Evolutionary conservation across 2,797 vertebrate genomes (phyloP).

Genomic region (Vultur gryphus): DNA sequence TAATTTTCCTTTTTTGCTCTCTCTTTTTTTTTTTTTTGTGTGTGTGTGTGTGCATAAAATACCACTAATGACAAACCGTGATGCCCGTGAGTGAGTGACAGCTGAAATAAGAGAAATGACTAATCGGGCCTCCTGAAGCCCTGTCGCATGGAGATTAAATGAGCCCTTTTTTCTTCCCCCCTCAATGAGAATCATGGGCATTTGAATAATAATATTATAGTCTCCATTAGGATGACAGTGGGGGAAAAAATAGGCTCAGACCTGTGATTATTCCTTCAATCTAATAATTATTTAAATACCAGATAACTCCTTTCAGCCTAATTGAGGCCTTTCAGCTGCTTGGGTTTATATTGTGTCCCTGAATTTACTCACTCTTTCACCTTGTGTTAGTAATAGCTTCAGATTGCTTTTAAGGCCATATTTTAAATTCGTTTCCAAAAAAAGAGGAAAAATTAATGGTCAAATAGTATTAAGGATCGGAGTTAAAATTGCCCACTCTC

Average conservation of each 20-base stretch:
- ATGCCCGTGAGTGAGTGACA: conserved; percentile 73
- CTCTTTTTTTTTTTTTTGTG: neutral
- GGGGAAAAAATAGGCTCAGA: conserved; percentile 75
- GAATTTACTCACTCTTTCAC: conserved; percentile 56
- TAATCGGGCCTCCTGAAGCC: conserved; percentile 76
- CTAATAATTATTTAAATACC: conserved; percentile 86
- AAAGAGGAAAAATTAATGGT: neutral
- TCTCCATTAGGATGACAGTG: conserved; percentile 79
- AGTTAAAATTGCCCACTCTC: neutral
- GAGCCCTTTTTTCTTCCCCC: conserved; percentile 61
- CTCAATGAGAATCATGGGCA: conserved; percentile 74
- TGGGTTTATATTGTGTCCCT: conserved; percentile 56
- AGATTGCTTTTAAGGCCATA: conserved; percentile 54
- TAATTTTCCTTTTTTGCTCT: neutral
- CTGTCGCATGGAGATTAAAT: conserved; percentile 75
- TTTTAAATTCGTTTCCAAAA: neutral
- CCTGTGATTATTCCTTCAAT: conserved; percentile 82
- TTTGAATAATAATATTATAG: conserved; percentile 84
- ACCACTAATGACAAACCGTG: conserved; percentile 73
- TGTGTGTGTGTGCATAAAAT: conserved; percentile 57
- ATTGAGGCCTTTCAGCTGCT: conserved; percentile 79
- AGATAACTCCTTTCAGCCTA: conserved; percentile 81
- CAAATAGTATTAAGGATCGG: neutral
- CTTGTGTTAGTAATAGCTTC: conserved; percentile 65
- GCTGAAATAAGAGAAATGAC: conserved; percentile 77